Evolutionary conservation across 2,113 vertebrate species (phyloP).

Genomic region (Odontophorus gujanensis): DNA sequence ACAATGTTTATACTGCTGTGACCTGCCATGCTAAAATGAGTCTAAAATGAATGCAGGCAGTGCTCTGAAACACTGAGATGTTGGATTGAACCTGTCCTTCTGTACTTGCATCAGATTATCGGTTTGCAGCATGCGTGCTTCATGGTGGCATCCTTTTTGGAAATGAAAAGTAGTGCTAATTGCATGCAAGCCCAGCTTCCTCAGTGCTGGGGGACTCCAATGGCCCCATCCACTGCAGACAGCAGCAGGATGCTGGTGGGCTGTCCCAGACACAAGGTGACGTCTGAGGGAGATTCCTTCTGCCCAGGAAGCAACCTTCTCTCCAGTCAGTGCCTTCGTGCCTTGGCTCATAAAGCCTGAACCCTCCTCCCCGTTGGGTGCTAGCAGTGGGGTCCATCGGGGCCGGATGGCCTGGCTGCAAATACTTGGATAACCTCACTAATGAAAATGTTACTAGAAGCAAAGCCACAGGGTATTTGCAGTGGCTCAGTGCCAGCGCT

Average conservation of each 20-base stretch:
- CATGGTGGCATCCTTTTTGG: background rate
- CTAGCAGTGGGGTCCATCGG: background rate
- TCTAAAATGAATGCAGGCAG: slow-evolving; percentile 72
- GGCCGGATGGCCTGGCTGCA: background rate
- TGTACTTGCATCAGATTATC: background rate
- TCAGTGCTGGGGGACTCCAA: background rate
- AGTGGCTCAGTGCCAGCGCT: slow-evolving; percentile 37
- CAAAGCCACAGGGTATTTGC: slow-evolving; percentile 2
- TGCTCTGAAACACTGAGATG: background rate
- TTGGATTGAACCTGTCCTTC: background rate
- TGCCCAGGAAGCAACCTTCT: background rate
- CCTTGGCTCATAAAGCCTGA: background rate
- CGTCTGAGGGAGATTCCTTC: background rate
- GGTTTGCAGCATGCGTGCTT: background rate
- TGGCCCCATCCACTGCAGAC: background rate
- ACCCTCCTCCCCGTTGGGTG: background rate
- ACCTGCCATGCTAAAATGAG: slow-evolving; percentile 88
- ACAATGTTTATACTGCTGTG: slow-evolving; percentile 82
- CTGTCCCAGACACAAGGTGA: rapidly evolving
- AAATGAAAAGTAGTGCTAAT: background rate
- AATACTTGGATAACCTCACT: slow-evolving; percentile 20
- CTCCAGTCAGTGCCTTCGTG: background rate
- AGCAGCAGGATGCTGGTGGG: background rate
- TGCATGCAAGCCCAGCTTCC: background rate
- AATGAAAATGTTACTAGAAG: background rate